Evolutionary conservation across 2,888 invertebrate species (phyloP).

Genomic region (Teleiodes luculella): DNA sequence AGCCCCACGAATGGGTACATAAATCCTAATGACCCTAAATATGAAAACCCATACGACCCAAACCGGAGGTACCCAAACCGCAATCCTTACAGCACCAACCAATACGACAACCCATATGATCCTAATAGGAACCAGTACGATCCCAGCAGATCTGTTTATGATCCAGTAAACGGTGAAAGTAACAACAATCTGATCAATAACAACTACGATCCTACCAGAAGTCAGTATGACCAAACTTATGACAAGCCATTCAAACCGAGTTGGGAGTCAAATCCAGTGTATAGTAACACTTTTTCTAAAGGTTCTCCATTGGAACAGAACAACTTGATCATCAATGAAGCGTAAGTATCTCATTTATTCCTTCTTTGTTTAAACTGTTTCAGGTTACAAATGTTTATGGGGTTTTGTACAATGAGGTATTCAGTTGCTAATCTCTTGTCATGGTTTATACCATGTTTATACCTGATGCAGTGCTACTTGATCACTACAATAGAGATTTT

Average conservation of each 20-base stretch:
- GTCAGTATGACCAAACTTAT: slow-evolving; percentile 34
- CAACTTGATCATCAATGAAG: slow-evolving; percentile 75
- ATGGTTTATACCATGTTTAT: too few relatives aligned
- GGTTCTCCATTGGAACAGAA: slow-evolving; percentile 58
- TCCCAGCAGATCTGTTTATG: slow-evolving; percentile 38
- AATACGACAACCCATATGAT: slow-evolving; percentile 21
- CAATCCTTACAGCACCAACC: slow-evolving; percentile 38
- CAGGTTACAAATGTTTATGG: neutral
- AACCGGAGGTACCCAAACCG: slow-evolving; percentile 43
- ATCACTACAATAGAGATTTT: too few relatives aligned
- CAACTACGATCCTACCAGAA: slow-evolving; percentile 26
- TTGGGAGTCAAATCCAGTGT: slow-evolving; percentile 54
- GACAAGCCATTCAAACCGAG: slow-evolving; percentile 51
- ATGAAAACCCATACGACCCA: slow-evolving; percentile 65
- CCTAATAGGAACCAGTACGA: slow-evolving; percentile 12
- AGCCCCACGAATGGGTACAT: slow-evolving; percentile 59
- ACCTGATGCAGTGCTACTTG: too few relatives aligned
- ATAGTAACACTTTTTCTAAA: slow-evolving; percentile 41
- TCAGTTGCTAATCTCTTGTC: too few relatives aligned
- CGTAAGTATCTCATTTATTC: slow-evolving; percentile 59
- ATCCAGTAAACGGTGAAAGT: slow-evolving; percentile 19
- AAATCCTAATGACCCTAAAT: slow-evolving; percentile 45
- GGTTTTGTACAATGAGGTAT: neutral
- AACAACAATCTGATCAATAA: slow-evolving; percentile 17
- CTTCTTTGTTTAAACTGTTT: neutral